Evolutionary conservation across 2,888 invertebrate species (phyloP).

Genomic region (Eristalis arbustorum): DNA sequence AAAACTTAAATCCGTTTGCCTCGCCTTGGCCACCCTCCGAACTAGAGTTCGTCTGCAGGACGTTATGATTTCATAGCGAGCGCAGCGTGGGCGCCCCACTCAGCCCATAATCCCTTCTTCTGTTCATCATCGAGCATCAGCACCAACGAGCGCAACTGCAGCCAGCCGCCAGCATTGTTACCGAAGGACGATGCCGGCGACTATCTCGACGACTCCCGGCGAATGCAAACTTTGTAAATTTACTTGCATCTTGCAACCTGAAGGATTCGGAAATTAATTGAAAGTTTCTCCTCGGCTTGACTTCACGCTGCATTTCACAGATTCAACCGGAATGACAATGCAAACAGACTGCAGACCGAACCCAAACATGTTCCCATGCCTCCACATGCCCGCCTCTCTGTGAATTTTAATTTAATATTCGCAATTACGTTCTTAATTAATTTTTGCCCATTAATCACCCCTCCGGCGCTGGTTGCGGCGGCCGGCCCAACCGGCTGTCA

Average conservation of each 20-base stretch:
- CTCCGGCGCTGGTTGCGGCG: background rate
- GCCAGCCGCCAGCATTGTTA: conserved; percentile 3
- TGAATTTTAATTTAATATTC: conserved; percentile 64
- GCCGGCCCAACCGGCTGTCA: background rate
- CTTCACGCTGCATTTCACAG: conserved; percentile 28
- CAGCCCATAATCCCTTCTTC: background rate
- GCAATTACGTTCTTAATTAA: conserved; percentile 62
- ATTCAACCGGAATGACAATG: conserved; percentile 41
- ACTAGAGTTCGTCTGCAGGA: conserved; percentile 38
- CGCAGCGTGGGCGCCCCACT: conserved; percentile 3
- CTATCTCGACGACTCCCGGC: background rate
- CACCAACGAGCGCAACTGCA: background rate
- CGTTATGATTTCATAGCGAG: conserved; percentile 48
- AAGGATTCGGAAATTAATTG: conserved; percentile 52
- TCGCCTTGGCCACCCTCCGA: background rate
- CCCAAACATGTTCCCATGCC: conserved; percentile 52
- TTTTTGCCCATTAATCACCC: conserved; percentile 46
- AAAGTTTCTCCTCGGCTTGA: conserved; percentile 54
- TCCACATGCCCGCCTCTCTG: background rate
- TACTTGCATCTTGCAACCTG: conserved; percentile 11
- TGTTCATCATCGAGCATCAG: background rate
- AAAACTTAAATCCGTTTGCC: conserved; percentile 48
- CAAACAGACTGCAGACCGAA: conserved; percentile 48
- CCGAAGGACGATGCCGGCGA: background rate
- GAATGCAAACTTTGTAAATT: background rate